phyloP scores from a whole-genome alignment of 2,888 invertebrate genomes.

The Meandrusa payeni region DNA sequence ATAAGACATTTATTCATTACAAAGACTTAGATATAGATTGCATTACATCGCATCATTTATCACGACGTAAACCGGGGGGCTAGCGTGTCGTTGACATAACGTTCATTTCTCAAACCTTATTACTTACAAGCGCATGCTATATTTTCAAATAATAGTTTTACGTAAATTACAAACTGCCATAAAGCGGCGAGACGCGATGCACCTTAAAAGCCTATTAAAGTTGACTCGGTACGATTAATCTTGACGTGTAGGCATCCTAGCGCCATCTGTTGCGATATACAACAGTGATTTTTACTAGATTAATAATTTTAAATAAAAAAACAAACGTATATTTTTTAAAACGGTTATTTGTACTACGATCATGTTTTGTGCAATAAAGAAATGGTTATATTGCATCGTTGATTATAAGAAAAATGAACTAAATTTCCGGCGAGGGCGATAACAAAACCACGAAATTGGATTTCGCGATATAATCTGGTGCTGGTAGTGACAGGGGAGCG shows the following conservation, averaged over 20 bases:
- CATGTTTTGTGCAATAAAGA: too few relatives aligned
- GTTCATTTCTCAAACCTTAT: slow-evolving; percentile 73
- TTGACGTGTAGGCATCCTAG: slow-evolving; percentile 12
- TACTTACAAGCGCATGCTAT: slow-evolving; percentile 54
- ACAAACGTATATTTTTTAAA: too few relatives aligned
- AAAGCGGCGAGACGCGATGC: slow-evolving; percentile 14
- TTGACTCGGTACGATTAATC: slow-evolving; percentile 18
- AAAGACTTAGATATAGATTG: slow-evolving; percentile 45
- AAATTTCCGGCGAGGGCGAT: slow-evolving; percentile 66
- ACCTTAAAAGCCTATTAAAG: slow-evolving; percentile 19
- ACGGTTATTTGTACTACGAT: too few relatives aligned
- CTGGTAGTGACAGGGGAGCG: slow-evolving; percentile 43
- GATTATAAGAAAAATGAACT: slow-evolving; percentile 59
- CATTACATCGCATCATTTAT: slow-evolving; percentile 63
- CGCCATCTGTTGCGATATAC: too few relatives aligned
- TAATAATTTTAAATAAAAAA: too few relatives aligned
- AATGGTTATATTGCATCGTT: slow-evolving; percentile 30
- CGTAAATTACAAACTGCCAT: slow-evolving; percentile 28
- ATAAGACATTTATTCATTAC: slow-evolving; percentile 29
- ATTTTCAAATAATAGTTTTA: slow-evolving; percentile 31
- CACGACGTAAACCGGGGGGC: slow-evolving; percentile 50
- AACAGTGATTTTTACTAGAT: too few relatives aligned
- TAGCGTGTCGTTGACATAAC: slow-evolving; percentile 64
- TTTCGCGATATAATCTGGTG: slow-evolving; percentile 74
- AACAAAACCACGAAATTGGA: slow-evolving; percentile 79